phyloP scores from a whole-genome alignment of 2,888 invertebrate species.

The Heteromurus nitidus region DNA sequence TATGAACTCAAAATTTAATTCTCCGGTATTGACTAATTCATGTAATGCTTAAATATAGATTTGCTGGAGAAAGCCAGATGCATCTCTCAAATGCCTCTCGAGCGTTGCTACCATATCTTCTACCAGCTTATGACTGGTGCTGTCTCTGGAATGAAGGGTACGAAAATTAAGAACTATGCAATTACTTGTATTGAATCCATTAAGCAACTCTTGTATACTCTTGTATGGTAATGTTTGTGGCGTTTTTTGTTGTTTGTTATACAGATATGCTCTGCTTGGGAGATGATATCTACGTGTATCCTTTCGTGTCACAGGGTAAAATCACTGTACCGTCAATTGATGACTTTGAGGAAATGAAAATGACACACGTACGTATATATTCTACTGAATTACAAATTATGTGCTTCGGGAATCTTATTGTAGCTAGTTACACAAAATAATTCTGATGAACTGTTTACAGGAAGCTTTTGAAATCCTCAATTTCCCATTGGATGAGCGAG shows the following conservation, averaged over 20 bases:
- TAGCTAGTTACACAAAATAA: no score
- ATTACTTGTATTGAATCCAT: no score
- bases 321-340: constrained; percentile 95
- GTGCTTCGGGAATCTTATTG: no score
- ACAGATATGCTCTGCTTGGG: constrained; percentile 74
- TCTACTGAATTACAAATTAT: constrained; percentile 61
- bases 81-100: constrained; percentile 97
- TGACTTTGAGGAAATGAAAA: constrained; percentile 92
- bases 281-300: constrained; percentile 93
- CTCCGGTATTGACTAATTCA: no score
- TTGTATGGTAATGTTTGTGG: no score
- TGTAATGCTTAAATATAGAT: no score
- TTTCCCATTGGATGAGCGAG: constrained; percentile 78
- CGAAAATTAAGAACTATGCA: no score
- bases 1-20: neutral
- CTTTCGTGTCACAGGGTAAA: constrained; percentile 97
- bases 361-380: constrained; percentile 87
- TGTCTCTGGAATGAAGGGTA: constrained; percentile 61
- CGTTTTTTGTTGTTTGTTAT: no score
- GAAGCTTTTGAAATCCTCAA: constrained; percentile 79
- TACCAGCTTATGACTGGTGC: constrained; percentile 77
- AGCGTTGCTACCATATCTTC: constrained; percentile 84
- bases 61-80: constrained; percentile 99
- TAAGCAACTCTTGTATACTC: no score
- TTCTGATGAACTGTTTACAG: constrained; percentile 78